Evolutionary conservation across 2,113 vertebrate genomes (phyloP).

Genomic region (Oenanthe oenanthe): DNA sequence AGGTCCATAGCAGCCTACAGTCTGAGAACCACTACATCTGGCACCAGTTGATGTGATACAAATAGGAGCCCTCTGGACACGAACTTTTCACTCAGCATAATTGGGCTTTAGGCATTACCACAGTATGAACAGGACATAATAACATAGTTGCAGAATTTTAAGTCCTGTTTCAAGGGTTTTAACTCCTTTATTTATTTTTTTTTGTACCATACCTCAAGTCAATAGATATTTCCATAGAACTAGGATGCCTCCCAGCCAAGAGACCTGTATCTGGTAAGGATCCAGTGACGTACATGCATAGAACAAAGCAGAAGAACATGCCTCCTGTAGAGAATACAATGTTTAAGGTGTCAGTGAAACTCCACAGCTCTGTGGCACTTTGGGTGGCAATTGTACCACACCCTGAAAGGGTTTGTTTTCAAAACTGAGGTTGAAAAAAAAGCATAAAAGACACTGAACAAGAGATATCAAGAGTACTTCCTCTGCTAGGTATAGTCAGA

Average conservation of each 20-base stretch:
- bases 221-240: neutral
- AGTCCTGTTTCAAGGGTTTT: neutral
- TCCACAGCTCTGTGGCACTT: neutral
- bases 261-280: neutral
- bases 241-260: neutral
- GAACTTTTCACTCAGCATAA: neutral
- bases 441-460: neutral
- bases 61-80: neutral
- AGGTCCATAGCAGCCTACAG: neutral
- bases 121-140: neutral
- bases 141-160: neutral
- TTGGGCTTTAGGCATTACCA: neutral
- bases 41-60: neutral
- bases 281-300: neutral
- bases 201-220: neutral
- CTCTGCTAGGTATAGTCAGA: neutral
- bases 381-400: neutral
- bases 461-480: neutral
- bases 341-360: neutral
- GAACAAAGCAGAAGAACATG: neutral
- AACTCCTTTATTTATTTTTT: neutral
- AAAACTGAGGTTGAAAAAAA: neutral
- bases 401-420: neutral
- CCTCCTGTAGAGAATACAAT: neutral
- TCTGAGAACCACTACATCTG: neutral